Base-by-base conservation (phyloP, 2,797 vertebrate genomes). In the Anguilla megastoma region DNA sequence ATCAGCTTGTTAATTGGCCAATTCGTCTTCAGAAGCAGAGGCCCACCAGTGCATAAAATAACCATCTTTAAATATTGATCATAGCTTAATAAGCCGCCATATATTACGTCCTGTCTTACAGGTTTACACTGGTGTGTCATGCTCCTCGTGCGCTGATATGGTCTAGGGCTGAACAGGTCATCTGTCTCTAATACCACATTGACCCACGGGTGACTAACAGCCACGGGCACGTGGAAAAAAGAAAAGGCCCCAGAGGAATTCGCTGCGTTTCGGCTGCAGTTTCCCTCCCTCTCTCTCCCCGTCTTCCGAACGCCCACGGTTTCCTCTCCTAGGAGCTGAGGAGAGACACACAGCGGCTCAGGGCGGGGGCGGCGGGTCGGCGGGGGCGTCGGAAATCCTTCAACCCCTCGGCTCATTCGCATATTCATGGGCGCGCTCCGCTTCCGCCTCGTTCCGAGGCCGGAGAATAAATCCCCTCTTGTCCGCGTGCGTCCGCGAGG, bases 21-120 rank as follows among this genome's bases (percentile, higher is more conserved):
- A 90, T 90, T 87, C 54, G 27, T 92, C 92, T 90, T 92, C 84
- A 69, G 88, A 58, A 63, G 86, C 66, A 45, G 84, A 87, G 12
- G 60, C 83, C 85, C 90, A 89, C 84, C 86, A 52, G 86, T 71
- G 88, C 91, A 90, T 90, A 90, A 92, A 92, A 91, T 87, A 90
- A 92, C 91, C 88, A 71, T 85, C 89, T 90, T 91, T 88, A 90
- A 92, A 91, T 91, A 92, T 91, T 90, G 90, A 93, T 92, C 89
- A 91, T 86, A 36, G 88, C 88, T 88, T 91, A 91, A 90, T 91
- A 92, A 92, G 90, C 85, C 41, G 45, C 90, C 63, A 24, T 76
- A 84, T 24, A 74, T 89, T 86, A 87, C 7, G 30, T 87, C 52
- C 82, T 21, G 58, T 87, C 45, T 24, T 45, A 36, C n/a, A 7